Evolutionary conservation across 2,888 invertebrate species (phyloP), one percentile per base, ranked within the genome.

Genomic region (Saturnia pavonia): DNA sequence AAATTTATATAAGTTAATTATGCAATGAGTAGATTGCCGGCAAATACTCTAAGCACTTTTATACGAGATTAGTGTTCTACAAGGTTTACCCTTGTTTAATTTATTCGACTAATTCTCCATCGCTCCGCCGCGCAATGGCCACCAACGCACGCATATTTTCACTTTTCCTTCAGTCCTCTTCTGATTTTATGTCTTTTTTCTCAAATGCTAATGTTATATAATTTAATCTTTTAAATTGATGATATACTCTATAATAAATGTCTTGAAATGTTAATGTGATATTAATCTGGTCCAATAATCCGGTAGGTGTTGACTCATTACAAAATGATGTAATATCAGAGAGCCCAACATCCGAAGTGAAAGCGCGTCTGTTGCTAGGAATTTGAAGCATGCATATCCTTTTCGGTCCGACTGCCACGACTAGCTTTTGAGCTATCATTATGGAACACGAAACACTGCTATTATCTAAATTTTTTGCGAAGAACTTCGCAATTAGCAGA

Each of bases 311-410:
- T 71, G 69, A 71, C 66, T 71, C 71, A 69, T 71, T 69, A 65
- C 67, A 27, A 70, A 69, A 83, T 85, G 81, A 81, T 80, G 81
- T 78, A 85, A 85, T 77, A 78, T 76, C 73, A 78, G 69, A 73
- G 80, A 75, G 75, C 65, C 75, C 74, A 73, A 72, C 77, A 76
- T 77, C 75, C 70, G 60, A 74, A 76, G 82, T 77, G 85, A 85
- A 85, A 85, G 85, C 74, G 72, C 73, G 74, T 71, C 74, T 72
- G 73, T 72, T 73, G 68, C 72, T 76, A 79, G 78, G 82, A 78
- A 84, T 81, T 77, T 75, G 45, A 71, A 74, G 75, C 78, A 81
- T 83, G 81, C 75, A 78, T 80, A 84, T 84, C 84, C 80, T 85
- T 72, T 79, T 79, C 73, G 71, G 75, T 73, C 71, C 69, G 80